Evolutionary conservation across 35 echinoderm and acorn worm species (phyloP).

Genomic region (Stichopus chloronotus): DNA sequence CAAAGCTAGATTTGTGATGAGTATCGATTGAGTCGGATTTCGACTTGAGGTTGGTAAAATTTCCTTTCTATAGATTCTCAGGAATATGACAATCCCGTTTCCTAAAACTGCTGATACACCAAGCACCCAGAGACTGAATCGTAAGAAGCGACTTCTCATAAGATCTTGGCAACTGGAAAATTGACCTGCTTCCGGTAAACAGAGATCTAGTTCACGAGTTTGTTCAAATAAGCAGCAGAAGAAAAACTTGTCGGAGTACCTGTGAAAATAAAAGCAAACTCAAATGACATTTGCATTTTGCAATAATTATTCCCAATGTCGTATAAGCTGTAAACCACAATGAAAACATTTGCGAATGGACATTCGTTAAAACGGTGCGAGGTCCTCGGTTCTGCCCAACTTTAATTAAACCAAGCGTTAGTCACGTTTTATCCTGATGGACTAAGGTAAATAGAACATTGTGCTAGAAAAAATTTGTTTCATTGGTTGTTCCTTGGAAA

Average conservation of each 20-base stretch:
- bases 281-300: not conserved
- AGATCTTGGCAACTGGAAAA: constrained; percentile 66
- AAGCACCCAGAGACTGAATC: constrained; percentile 65
- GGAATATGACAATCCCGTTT: constrained; percentile 56
- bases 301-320: no score
- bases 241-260: constrained; percentile 35
- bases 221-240: constrained; percentile 32
- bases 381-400: no score
- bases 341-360: no score
- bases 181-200: constrained; percentile 18
- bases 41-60: not conserved
- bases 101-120: constrained; percentile 61
- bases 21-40: constrained; percentile 18
- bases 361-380: no score
- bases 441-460: no score
- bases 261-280: constrained; percentile 45
- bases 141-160: constrained; percentile 24
- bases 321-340: no score
- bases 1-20: constrained; percentile 33
- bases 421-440: no score
- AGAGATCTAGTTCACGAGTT: not conserved
- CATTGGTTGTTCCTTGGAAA: no score
- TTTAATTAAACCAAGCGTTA: no score
- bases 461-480: no score
- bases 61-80: constrained; percentile 43